Evolutionary conservation across 2,888 invertebrate species (phyloP), one percentile per base, ranked within the genome.

Genomic region (Aphrophora alni): DNA sequence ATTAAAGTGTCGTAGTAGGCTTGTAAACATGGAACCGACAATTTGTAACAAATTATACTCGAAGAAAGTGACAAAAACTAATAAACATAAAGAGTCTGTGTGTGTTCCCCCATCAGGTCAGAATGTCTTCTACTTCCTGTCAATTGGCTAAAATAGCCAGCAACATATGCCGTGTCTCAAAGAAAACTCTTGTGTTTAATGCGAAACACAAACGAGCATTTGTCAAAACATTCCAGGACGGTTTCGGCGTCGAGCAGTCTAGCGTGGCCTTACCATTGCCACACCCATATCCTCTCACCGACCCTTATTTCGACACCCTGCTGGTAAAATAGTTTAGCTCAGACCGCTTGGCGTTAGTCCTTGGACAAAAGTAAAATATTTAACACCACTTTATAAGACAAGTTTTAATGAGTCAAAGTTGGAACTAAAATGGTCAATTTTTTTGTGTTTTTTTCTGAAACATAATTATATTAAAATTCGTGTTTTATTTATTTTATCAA

Each of bases 121-220:
- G n/a, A n/a, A n/a, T n/a, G n/a, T n/a, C n/a, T n/a, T 8, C 14
- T 21, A 59, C 59, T 59, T 59, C 59, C 59, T 59, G 59, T 59
- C 59, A 8, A 59, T 59, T 10, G 59, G 59, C 59, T 59, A 21
- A 59, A 59, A 59, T 59, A 59, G 59, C 59, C 59, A 59, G 21
- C 59, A 59, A 59, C 59, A 59, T 59, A 21, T 59, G 59, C 59
- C n/a, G 59, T 21, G 59, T 59, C 59, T 59, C 59, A 59, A 59
- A 21, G 59, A 21, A 59, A 59, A 59, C 21, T 71, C 70, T 71
- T 77, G 77, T 77, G 77, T 77, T 77, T 77, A 69, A 77, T 77
- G 77, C 71, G 77, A 77, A 77, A 77, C 70, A 71, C 77, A 77
- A 77, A 77, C 71, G 59, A n/a, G 71, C 77, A 70, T 77, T 77